Conservation (phyloP, 2,888 invertebrate genomes). For the Tetragnatha montana region DNA sequence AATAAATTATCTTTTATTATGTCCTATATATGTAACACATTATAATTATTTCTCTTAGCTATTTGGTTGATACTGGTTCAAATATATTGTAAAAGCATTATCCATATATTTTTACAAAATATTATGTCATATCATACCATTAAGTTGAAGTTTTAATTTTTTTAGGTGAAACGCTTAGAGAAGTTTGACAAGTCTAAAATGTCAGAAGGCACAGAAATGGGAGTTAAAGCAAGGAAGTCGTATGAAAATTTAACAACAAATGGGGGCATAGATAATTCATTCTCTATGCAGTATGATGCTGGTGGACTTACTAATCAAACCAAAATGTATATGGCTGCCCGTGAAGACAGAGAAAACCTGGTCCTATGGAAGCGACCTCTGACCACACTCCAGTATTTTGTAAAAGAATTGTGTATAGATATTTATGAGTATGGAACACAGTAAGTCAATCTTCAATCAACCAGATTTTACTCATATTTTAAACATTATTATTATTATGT, state of each 20-base stretch:
- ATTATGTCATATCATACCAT: no score
- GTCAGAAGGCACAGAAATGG: constrained; percentile 58
- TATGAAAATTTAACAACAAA: constrained; percentile 61
- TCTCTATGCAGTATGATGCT: constrained; percentile 59
- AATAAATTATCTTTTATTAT: no score
- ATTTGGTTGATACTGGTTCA: no score
- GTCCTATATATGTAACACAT: no score
- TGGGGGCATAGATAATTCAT: constrained; percentile 60
- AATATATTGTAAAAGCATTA: no score
- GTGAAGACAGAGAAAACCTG: constrained; percentile 81
- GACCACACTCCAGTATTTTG: constrained; percentile 86
- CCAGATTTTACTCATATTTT: background rate
- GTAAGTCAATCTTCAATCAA: constrained; percentile 77
- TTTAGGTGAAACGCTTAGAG: constrained; percentile 66
- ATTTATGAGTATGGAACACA: constrained; percentile 80
- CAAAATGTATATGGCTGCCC: constrained; percentile 54
- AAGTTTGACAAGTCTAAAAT: constrained; percentile 68
- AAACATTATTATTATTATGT: no score
- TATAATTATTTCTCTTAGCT: no score
- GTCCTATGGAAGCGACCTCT: constrained; percentile 90
- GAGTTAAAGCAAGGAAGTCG: constrained; percentile 57
- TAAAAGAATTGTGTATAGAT: constrained; percentile 83
- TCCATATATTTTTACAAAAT: no score
- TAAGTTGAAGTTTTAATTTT: background rate
- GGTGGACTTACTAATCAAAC: constrained; percentile 58